Conservation (phyloP, 2,888 invertebrate genomes). For the Rotaria macrura region DNA sequence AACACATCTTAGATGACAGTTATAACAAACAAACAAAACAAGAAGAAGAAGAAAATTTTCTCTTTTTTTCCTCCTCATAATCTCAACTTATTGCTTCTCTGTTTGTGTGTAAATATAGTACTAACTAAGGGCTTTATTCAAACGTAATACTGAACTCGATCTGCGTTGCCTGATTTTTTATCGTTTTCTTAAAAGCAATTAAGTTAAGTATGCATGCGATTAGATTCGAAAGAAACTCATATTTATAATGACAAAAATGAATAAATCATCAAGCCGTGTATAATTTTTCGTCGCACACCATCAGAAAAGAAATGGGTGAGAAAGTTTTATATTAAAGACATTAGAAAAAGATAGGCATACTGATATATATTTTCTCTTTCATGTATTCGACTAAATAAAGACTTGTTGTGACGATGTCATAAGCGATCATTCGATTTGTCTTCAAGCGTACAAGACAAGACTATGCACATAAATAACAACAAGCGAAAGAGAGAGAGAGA, state of each 20-base stretch:
- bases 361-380: not conserved
- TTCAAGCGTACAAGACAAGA: not conserved
- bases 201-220: not conserved
- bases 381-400: not conserved
- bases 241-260: not conserved
- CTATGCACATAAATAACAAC: not conserved
- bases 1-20: not conserved
- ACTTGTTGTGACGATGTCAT: not conserved
- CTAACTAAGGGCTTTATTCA: not conserved
- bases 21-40: not conserved
- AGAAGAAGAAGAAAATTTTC: too few relatives aligned
- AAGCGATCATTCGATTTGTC: constrained; percentile 11
- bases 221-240: not conserved
- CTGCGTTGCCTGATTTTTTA: not conserved
- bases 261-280: not conserved
- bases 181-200: not conserved
- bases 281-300: not conserved
- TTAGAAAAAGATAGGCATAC: not conserved
- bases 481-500: not conserved
- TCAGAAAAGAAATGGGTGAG: not conserved
- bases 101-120: too few relatives aligned
- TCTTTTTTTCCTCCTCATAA: too few relatives aligned
- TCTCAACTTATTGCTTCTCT: too few relatives aligned
- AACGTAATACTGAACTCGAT: not conserved
- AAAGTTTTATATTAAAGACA: not conserved